A percentile compares a stretch with the other conserved stretches of the same genome.
These are phyloP conservation scores for Amia ocellicauda DNA, from an alignment of 2,113 vertebrate species.

Conservation along the genomic window DNA sequence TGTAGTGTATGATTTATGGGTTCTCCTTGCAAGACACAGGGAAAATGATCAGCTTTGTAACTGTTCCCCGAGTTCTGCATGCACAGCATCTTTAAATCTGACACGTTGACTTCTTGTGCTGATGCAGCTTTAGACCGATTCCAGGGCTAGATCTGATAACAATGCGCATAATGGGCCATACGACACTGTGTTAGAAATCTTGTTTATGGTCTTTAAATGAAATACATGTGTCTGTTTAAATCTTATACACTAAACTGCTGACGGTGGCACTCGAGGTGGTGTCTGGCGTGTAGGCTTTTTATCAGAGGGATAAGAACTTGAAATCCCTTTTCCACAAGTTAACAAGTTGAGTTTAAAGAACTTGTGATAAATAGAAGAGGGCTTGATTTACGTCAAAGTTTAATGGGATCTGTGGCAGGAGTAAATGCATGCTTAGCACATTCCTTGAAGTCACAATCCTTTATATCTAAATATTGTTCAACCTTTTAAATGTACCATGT, in stretches of 20 bases:
- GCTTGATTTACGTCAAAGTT: no score
- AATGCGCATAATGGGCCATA: slow-evolving; percentile 39
- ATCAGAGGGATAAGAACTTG: no score
- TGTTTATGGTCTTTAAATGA: slow-evolving; percentile 55
- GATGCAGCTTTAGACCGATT: background rate
- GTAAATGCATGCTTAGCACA: no score
- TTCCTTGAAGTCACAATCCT: no score
- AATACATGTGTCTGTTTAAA: slow-evolving; percentile 45
- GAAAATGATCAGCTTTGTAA: background rate
- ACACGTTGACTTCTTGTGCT: background rate
- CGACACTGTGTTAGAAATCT: slow-evolving; percentile 41
- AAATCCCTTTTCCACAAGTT: no score
- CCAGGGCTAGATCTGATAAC: slow-evolving; percentile 50
- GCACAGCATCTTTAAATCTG: background rate
- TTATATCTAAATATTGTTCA: no score
- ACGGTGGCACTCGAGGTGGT: no score
- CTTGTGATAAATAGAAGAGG: no score
- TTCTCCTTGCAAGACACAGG: background rate
- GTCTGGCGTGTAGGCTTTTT: no score
- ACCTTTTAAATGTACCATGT: no score
- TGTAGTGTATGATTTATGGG: slow-evolving; percentile 1
- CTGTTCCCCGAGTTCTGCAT: slow-evolving; percentile 3
- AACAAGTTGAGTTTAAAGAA: no score
- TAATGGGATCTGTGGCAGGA: no score
- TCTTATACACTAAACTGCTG: slow-evolving; percentile 26